These are phyloP conservation scores for Drosophila mauritiana DNA, from an alignment of 1,140 invertebrate species.

Conservation along the genomic window DNA sequence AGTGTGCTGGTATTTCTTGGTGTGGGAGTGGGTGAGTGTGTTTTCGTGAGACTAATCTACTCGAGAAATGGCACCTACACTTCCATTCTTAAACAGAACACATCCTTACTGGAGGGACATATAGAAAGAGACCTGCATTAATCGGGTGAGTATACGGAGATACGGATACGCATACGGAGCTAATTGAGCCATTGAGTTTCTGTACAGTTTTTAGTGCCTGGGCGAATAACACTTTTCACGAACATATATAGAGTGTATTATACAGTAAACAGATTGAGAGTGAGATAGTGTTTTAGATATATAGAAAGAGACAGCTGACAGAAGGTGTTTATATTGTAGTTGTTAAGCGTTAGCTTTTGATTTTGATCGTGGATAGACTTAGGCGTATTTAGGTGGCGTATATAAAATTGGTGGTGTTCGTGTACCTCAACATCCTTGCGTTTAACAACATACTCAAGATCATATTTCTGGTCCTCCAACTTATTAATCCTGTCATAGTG, in stretches of 20 bases:
- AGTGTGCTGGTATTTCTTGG: conserved; percentile 3
- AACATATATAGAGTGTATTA: conserved; percentile 38
- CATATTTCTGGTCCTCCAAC: conserved; percentile 98
- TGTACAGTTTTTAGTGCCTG: conserved; percentile 57
- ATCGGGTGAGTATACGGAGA: conserved; percentile 35
- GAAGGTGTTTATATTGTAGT: conserved; percentile 67
- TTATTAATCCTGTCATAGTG: conserved; percentile 94
- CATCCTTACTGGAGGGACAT: conserved; percentile 7
- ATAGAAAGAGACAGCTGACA: conserved; percentile 59
- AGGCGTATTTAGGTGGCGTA: conserved; percentile 47
- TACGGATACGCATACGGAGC: conserved; percentile 8
- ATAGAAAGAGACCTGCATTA: conserved; percentile 41
- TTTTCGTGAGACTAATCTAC: conserved; percentile 12
- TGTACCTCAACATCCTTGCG: conserved; percentile 98
- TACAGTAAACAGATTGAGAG: conserved; percentile 33
- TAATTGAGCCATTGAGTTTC: conserved; percentile 32
- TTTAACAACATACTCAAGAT: conserved; percentile 98
- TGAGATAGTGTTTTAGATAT: conserved; percentile 21
- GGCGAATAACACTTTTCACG: conserved; percentile 43
- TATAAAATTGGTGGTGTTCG: conserved; percentile 67
- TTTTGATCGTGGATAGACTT: conserved; percentile 62
- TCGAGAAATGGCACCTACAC: neutral
- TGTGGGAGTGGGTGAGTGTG: conserved; percentile 7
- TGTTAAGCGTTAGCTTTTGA: conserved; percentile 70
- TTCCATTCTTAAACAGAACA: neutral